Base-by-base conservation (phyloP, 2,113 vertebrate genomes). In the Raja brachyura region DNA sequence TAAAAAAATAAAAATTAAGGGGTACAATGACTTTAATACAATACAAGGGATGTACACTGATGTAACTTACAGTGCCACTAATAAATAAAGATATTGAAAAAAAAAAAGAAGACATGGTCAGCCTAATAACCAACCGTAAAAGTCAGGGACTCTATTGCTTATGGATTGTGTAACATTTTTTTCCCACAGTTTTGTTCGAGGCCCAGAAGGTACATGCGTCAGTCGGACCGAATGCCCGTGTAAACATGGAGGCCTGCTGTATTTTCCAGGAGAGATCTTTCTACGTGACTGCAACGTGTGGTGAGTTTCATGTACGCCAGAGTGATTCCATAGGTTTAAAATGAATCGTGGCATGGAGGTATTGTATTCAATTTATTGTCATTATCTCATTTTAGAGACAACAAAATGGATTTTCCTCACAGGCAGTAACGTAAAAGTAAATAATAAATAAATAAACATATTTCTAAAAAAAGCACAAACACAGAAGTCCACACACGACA, bases 161-260 rank as follows among this genome's bases (percentile, higher is more conserved):
- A 13, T 59, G 79, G 25, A 83, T 86, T 86, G 28, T 86, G 1
- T 83, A 59, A 59, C 54, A 3, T 83, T 83, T 83, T 20, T 85
- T n/a, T 66, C 31, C 10, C 11, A 31, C 59, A 88, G 83, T 16
- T 18, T 88, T 5, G 83, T 88, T 0, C 83, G 83, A 31, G 63
- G 83, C 83, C 83, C 83, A 88, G 83, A 88, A 88, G 83, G 83
- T 18, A 31, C 16, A 5, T 88, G 83, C 25, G 63, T 88, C 61
- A 31, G 63, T n/a, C 63, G 14, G 59, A 63, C 13, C 13, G 4
- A 63, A 59, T 88, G 83, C 61, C 83, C 83, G 31, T 88, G 83
- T 63, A 66, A 31, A 16, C 4, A 66, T 88, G 59, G 1, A 5
- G 83, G 83, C 59, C 13, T 3, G 59, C 28, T 88, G 63, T 88